These are phyloP conservation scores for Carpatolechia fugitivella DNA, from an alignment of 2,888 invertebrate genomes.

Conservation along the genomic window DNA sequence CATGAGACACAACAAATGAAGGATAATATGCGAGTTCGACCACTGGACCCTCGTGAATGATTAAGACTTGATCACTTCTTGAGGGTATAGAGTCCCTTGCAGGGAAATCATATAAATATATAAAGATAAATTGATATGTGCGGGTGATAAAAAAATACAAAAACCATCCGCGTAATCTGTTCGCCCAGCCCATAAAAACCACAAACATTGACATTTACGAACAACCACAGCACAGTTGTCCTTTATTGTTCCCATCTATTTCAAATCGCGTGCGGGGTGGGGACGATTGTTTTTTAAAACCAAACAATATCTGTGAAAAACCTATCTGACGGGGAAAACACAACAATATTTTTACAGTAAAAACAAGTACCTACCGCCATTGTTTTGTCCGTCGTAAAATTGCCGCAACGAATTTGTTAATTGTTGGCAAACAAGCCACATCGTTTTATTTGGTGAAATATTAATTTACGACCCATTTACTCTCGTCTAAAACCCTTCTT, in stretches of 20 bases:
- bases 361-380: not conserved
- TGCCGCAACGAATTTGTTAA: conserved; percentile 40
- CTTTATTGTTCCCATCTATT: conserved; percentile 2
- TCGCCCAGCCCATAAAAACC: not conserved
- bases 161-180: not conserved
- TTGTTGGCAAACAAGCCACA: conserved; percentile 35
- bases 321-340: not conserved
- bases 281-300: not conserved
- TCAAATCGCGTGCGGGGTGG: not conserved
- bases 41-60: too few relatives aligned
- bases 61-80: too few relatives aligned
- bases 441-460: conserved; percentile 34
- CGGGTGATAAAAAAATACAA: conserved; percentile 1
- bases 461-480: conserved; percentile 29
- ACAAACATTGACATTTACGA: not conserved
- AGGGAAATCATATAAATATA: too few relatives aligned
- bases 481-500: conserved; percentile 15
- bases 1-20: too few relatives aligned
- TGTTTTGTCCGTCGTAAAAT: conserved; percentile 27
- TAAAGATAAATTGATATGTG: too few relatives aligned
- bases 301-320: not conserved
- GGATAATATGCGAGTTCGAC: too few relatives aligned
- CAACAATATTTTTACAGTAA: not conserved
- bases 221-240: not conserved
- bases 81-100: too few relatives aligned